These are phyloP conservation scores for Drepana arcuata DNA, from an alignment of 1,140 invertebrate genomes.

Conservation along the genomic window DNA sequence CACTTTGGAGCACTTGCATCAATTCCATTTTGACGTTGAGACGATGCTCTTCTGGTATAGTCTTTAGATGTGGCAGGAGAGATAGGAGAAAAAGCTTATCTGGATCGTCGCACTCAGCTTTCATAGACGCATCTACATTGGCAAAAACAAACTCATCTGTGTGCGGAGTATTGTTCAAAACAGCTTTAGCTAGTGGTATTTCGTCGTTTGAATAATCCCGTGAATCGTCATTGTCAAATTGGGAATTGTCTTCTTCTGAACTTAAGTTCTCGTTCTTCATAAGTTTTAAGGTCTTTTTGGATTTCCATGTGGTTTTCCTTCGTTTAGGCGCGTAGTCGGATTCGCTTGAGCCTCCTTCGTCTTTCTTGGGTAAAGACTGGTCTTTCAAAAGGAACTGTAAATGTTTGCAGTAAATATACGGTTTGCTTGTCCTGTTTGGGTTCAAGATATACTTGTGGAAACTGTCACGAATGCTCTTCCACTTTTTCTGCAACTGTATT, in stretches of 20 bases:
- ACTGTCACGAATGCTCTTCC: constrained; percentile 58
- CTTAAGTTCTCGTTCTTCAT: constrained; percentile 24
- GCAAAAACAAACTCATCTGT: constrained; percentile 51
- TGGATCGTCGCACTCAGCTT: constrained; percentile 35
- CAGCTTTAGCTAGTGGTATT: not conserved
- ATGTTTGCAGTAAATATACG: constrained; percentile 48
- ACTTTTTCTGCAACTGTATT: constrained; percentile 59
- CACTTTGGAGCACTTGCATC: constrained; percentile 55
- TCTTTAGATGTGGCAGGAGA: constrained; percentile 48
- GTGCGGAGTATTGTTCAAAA: not conserved
- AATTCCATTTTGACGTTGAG: constrained; percentile 58
- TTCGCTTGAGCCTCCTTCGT: constrained; percentile 22
- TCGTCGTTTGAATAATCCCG: constrained; percentile 3
- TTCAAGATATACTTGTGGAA: constrained; percentile 51
- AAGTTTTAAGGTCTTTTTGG: constrained; percentile 33
- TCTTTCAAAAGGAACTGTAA: constrained; percentile 48
- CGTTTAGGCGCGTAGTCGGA: constrained; percentile 34
- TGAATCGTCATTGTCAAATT: constrained; percentile 14
- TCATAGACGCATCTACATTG: constrained; percentile 30
- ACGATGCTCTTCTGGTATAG: constrained; percentile 43
- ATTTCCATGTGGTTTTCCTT: constrained; percentile 30
- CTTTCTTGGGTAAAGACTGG: constrained; percentile 12
- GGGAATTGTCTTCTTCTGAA: constrained; percentile 34
- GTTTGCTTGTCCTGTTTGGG: constrained; percentile 35
- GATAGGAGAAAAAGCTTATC: constrained; percentile 57